Percentiles rank a stretch among this genome's conserved stretches.
Evolutionary conservation across 30 jellyfish, hydroid and myxozoan species (phyloP).

Genomic region (Cassiopea xamachana): DNA sequence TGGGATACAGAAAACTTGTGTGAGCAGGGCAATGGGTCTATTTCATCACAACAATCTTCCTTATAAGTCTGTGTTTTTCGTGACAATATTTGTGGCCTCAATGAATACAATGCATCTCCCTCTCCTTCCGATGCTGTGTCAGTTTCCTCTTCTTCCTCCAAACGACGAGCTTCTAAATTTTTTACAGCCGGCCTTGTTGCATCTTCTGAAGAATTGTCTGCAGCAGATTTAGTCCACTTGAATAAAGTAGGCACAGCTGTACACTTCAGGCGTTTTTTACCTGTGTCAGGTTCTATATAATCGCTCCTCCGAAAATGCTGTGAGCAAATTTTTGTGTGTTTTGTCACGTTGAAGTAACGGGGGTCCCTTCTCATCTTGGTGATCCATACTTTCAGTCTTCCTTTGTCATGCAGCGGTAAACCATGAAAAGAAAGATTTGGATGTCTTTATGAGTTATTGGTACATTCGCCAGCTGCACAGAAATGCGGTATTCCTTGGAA

Average conservation of each 20-base stretch:
- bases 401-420: conserved; percentile 6
- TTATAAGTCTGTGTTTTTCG: not conserved
- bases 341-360: not conserved
- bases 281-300: not conserved
- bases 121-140: conserved; percentile 22
- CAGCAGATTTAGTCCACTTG: conserved; percentile 1
- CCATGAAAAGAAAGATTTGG: not conserved
- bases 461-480: too few species aligned
- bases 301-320: conserved; percentile 4
- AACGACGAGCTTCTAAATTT: not conserved
- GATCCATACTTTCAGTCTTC: not conserved
- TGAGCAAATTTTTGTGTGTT: conserved; percentile 3
- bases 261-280: not conserved
- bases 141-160: not conserved
- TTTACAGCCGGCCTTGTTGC: conserved; percentile 13
- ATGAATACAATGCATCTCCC: conserved; percentile 1
- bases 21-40: not conserved
- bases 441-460: too few species aligned
- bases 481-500: too few species aligned
- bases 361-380: conserved; percentile 9
- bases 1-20: not conserved
- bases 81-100: not conserved
- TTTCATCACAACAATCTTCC: not conserved
- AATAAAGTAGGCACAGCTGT: conserved; percentile 15
- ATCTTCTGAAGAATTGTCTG: not conserved